These are phyloP conservation scores for Andrena cerasifolii DNA, from an alignment of 1,140 invertebrate genomes.

Conservation along the genomic window DNA sequence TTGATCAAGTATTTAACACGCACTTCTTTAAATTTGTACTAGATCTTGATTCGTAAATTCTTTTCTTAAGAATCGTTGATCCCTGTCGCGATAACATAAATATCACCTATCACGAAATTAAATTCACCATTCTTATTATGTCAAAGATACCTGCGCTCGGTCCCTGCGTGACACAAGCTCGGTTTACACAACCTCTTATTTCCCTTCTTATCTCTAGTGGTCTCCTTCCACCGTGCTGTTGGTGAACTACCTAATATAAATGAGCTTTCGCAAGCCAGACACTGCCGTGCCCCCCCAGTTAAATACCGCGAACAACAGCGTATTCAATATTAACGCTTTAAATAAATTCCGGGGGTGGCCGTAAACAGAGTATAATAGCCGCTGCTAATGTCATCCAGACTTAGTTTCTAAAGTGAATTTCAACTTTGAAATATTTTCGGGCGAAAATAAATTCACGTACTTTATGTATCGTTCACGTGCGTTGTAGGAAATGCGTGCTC, in stretches of 20 bases:
- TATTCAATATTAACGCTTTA: constrained; percentile 15
- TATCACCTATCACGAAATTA: not conserved
- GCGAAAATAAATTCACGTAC: no score
- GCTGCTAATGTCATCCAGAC: no score
- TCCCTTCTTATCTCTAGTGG: constrained; percentile 23
- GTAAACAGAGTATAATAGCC: not conserved
- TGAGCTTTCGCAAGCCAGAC: constrained; percentile 17
- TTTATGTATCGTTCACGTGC: no score
- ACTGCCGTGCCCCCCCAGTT: constrained; percentile 16
- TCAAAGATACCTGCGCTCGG: not conserved
- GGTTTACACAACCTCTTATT: constrained; percentile 17
- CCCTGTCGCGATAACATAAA: not conserved
- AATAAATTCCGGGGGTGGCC: not conserved
- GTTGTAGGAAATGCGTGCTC: no score
- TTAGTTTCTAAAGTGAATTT: no score
- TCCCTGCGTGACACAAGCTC: not conserved
- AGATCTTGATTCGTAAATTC: not conserved
- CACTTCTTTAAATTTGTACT: no score
- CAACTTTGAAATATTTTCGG: no score
- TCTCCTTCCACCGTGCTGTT: not conserved
- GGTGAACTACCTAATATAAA: constrained; percentile 25
- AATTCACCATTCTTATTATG: not conserved
- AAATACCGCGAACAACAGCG: constrained; percentile 22
- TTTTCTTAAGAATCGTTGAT: not conserved
- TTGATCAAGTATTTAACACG: no score